Conservation (phyloP, 2,797 vertebrate species). For the Spheniscus humboldti region DNA sequence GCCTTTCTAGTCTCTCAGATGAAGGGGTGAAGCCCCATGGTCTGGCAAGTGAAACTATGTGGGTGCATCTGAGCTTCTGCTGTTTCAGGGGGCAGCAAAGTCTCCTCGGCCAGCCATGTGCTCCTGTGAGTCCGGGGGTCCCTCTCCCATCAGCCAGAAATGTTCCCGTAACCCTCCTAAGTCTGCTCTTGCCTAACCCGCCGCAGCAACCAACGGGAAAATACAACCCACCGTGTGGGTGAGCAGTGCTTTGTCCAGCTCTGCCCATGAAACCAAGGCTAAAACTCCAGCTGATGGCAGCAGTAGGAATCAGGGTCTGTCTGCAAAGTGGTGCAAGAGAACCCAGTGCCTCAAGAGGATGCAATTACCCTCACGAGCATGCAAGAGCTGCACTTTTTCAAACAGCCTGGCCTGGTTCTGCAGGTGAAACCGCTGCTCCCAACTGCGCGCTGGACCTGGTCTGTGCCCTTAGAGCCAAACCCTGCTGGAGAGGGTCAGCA, state of each 20-base stretch:
- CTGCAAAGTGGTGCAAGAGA: background rate
- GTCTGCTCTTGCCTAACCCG: background rate
- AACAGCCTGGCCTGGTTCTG: background rate
- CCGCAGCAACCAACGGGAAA: background rate
- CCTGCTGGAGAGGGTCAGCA: background rate
- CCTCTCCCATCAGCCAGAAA: background rate
- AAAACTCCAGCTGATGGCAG: background rate
- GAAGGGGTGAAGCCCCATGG: background rate
- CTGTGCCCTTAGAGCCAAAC: background rate
- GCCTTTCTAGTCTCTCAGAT: background rate
- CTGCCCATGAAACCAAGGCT: background rate
- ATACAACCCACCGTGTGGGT: rapidly evolving
- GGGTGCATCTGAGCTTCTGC: background rate
- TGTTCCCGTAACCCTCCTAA: background rate
- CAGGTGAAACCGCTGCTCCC: background rate
- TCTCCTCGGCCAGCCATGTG: background rate
- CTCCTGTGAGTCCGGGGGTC: background rate
- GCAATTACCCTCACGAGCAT: rapidly evolving
- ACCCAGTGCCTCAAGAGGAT: background rate
- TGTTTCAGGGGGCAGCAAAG: background rate
- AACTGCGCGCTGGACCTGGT: rapidly evolving
- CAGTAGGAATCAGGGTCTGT: background rate
- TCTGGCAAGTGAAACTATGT: background rate
- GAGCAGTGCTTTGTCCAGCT: background rate
- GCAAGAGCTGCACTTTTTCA: background rate